Evolutionary conservation across 2,888 invertebrate genomes (phyloP).

Genomic region (Bimastos eiseni): DNA sequence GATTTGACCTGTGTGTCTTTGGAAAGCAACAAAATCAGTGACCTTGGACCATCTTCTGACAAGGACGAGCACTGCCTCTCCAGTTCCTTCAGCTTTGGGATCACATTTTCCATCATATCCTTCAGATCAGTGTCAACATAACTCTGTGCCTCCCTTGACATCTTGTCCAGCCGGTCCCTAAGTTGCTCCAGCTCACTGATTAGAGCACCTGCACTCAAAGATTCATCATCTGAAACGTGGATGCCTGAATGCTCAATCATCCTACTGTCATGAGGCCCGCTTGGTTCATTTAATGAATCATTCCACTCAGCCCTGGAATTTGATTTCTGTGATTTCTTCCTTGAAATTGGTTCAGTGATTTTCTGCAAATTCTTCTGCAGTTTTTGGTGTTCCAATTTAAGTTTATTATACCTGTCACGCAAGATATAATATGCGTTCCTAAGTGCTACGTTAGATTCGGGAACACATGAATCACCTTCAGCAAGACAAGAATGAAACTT

Average conservation of each 20-base stretch:
- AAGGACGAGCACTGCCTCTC: not conserved
- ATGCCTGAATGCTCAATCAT: not conserved
- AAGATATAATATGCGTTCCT: slow-evolving; percentile 8
- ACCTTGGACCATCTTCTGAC: not conserved
- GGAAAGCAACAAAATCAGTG: not conserved
- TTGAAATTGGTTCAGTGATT: not conserved
- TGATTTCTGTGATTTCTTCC: not conserved
- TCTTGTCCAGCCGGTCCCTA: not conserved
- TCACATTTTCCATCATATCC: slow-evolving; percentile 5
- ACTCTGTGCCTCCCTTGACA: not conserved
- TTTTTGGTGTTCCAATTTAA: slow-evolving; percentile 10
- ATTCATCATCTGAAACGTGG: not conserved
- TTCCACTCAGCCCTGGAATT: not conserved
- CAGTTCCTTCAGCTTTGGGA: not conserved
- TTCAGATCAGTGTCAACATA: slow-evolving; percentile 7
- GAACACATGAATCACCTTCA: not conserved
- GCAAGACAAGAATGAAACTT: not conserved
- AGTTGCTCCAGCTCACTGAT: slow-evolving; percentile 1
- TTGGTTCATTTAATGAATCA: not conserved
- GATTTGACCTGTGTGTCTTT: not conserved
- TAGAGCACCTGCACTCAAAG: not conserved
- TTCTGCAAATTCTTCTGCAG: not conserved
- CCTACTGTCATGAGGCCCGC: not conserved
- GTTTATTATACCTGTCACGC: slow-evolving; percentile 8
- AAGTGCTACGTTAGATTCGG: not conserved